Evolutionary conservation across 2,888 invertebrate genomes (phyloP), one percentile per base, ranked within the genome.

Genomic region (Leptothorax acervorum): DNA sequence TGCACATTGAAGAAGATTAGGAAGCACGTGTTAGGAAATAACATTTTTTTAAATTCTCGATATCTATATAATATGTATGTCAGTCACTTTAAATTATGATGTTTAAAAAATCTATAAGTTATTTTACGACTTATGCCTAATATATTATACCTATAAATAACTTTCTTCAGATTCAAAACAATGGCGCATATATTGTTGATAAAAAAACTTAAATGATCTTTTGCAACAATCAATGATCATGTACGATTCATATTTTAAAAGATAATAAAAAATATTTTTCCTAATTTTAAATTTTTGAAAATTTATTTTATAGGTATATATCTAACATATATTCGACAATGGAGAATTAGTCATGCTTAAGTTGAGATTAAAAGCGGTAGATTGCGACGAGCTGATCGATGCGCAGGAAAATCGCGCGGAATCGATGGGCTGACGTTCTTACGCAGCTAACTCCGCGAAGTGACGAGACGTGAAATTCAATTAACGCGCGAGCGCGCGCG

Each of bases 381-480:
- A 70, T 65, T 28, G 15, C 63, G 63, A 48, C 35, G 23, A 18
- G 18, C 51, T 18, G 63, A 63, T 55, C 8, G 48, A 3, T 28
- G 35, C 48, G 39, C 23, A 28, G 45, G 74, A 74, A 73, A 79
- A 79, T 60, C 60, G n/a, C n/a, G n/a, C 9, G 42, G 42, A 78
- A 78, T 78, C 55, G 31, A 70, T 76, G 39, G n/a, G 23, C n/a
- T 9, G 48, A 74, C 28, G 60, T 74, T 48, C 18, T 81, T 60
- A 79, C 45, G 31, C 71, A 63, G 60, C 57, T 63, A 70, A 84
- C 57, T 63, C 71, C 60, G 75, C 48, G 5, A 81, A 75, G 75
- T 83, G 81, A 82, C 82, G 79, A 79, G 74, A 74, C 68, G 79
- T 65, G 81, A 87, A 83, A 87, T 87, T 86, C 81, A 87, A 86